Evolutionary conservation across 2,888 invertebrate genomes (phyloP), one percentile per base, ranked within the genome.

Genomic region (Himalopsyche anomala): DNA sequence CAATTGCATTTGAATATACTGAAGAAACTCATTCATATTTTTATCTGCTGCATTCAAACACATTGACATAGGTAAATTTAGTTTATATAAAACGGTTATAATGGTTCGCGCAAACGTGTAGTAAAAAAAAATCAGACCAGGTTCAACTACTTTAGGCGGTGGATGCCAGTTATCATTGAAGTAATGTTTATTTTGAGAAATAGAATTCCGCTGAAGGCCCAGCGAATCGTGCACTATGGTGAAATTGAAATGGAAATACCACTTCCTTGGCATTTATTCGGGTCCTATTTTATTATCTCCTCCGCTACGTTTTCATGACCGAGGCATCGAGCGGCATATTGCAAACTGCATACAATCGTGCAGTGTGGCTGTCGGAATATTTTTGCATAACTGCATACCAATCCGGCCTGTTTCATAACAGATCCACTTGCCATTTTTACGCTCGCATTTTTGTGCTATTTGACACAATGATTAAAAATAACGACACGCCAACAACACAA

Each of bases 351-450:
- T 82, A 81, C 81, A 51, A 45, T 74, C 55, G 80, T 54, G 45
- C 74, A 42, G 19, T 51, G 54, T 54, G 82, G n/a, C 36, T 17
- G 54, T 36, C 56, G 36, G 87, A 87, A 87, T 87, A 87, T 85
- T 85, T 87, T 87, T 85, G 69, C 87, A 87, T 87, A 87, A 87
- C 85, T 87, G 81, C 87, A 87, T 87, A 81, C 55, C 54, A 62
- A 86, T 62, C 9, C 55, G 12, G 28, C 62, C 28, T 19, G 62
- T 62, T 11, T 62, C 62, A 62, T 62, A 62, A 62, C 28, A 62
- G 28, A 28, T 19, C 62, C 62, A 62, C 62, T 62, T 11, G 62
- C 19, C 19, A 11, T 62, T 62, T 62, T 62, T 62, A 4, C 11
- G 28, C 0, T n/a, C 19, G 62, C 19, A 6, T 3, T 62, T 62